A percentile compares a stretch with the other conserved stretches of the same genome.
Conservation (phyloP, 2,888 invertebrate genomes). For the Lacanobia oleracea region DNA sequence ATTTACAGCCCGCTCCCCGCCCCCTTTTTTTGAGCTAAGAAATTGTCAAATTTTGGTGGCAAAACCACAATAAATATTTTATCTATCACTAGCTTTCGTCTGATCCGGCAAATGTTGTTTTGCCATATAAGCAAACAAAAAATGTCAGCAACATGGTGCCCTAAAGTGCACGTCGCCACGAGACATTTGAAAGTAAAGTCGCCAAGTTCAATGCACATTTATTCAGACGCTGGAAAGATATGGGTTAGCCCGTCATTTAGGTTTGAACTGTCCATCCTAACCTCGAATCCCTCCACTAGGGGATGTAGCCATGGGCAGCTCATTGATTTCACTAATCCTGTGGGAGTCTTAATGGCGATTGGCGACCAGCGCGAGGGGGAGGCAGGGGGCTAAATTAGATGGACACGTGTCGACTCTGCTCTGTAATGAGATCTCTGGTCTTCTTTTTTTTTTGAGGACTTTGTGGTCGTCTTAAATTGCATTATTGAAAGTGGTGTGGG, state of each 20-base stretch:
- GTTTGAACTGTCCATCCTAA: neutral
- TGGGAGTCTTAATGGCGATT: slow-evolving; percentile 78
- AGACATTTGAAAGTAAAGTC: too few species aligned
- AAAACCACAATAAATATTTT: too few species aligned
- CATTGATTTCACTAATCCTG: slow-evolving; percentile 86
- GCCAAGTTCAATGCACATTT: too few species aligned
- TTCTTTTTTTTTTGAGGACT: neutral
- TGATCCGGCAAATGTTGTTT: too few species aligned
- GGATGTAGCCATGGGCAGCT: slow-evolving; percentile 57
- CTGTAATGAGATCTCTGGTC: slow-evolving; percentile 46
- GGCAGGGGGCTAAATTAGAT: slow-evolving; percentile 74
- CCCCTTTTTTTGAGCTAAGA: too few species aligned
- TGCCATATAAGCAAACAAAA: too few species aligned
- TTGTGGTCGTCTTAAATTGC: slow-evolving; percentile 1
- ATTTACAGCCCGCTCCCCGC: too few species aligned
- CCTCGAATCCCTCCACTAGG: slow-evolving; percentile 15
- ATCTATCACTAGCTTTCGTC: too few species aligned
- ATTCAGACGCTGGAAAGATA: too few species aligned
- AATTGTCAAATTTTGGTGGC: too few species aligned
- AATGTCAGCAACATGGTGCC: too few species aligned
- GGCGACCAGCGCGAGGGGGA: slow-evolving; percentile 69
- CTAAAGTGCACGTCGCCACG: too few species aligned
- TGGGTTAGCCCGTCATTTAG: neutral
- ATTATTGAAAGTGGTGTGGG: neutral
- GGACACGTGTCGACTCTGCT: slow-evolving; percentile 70